Percentiles rank a stretch among this genome's conserved stretches.
Conservation (phyloP, 2,113 vertebrate species). For the Thomomys bottae region DNA sequence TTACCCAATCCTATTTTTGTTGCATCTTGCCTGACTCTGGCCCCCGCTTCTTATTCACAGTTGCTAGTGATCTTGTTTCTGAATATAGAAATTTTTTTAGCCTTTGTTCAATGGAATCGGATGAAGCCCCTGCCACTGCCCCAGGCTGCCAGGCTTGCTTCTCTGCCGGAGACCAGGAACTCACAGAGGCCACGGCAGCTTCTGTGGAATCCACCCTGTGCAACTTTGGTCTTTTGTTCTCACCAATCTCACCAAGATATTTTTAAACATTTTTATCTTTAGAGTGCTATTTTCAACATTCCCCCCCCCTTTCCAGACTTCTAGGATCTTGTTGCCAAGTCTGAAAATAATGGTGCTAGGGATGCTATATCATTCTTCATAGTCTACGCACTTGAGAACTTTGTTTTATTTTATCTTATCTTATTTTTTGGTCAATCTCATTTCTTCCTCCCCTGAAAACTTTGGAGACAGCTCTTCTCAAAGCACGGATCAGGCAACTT, state of each 20-base stretch:
- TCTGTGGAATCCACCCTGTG: neutral
- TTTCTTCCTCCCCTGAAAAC: neutral
- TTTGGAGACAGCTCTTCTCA: neutral
- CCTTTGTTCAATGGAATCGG: neutral
- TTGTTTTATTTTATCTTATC: neutral
- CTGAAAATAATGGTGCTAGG: slow-evolving; percentile 11
- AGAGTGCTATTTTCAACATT: slow-evolving; percentile 62
- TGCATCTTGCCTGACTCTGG: neutral
- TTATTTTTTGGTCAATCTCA: neutral
- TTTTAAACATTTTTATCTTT: slow-evolving; percentile 76
- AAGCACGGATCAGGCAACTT: neutral
- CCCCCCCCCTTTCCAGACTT: slow-evolving; percentile 47
- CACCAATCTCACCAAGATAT: slow-evolving; percentile 47
- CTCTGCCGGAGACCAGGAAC: neutral
- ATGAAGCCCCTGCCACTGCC: neutral
- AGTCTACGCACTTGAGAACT: neutral
- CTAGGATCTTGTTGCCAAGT: slow-evolving; percentile 39
- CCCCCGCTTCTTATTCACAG: slow-evolving; percentile 28
- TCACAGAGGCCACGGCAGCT: neutral
- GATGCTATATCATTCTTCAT: neutral
- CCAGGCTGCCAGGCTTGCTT: neutral
- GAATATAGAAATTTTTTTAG: neutral
- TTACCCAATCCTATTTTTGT: slow-evolving; percentile 1
- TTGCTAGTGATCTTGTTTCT: slow-evolving; percentile 5
- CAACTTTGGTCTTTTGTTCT: slow-evolving; percentile 58